These are phyloP conservation scores for Sinocyclocheilus rhinocerous DNA, from an alignment of 2,113 vertebrate species.

Conservation along the genomic window DNA sequence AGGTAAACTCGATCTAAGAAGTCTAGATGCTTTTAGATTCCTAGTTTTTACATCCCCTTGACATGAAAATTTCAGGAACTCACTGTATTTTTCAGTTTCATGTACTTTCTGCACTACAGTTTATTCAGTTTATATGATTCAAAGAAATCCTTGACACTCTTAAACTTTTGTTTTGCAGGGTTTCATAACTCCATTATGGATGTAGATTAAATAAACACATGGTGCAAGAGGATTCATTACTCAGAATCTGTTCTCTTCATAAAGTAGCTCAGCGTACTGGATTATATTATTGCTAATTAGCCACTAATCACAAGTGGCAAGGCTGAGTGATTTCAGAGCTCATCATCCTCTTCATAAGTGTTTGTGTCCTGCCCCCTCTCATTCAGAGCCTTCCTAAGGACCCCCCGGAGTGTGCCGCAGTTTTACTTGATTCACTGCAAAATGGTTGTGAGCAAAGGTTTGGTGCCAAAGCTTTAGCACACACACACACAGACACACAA, in stretches of 20 bases:
- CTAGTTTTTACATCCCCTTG: too few species aligned
- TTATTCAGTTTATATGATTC: neutral
- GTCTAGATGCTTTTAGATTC: too few species aligned
- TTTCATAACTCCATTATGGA: constrained; percentile 17
- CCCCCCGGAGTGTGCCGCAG: neutral
- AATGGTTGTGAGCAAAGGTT: constrained; percentile 13
- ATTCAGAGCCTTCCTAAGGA: constrained; percentile 6
- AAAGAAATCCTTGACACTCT: neutral
- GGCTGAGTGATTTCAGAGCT: constrained; percentile 40
- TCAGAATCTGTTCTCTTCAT: neutral
- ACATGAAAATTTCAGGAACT: too few species aligned
- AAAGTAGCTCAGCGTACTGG: neutral
- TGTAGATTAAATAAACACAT: constrained; percentile 32
- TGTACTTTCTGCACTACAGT: too few species aligned
- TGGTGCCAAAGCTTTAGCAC: neutral
- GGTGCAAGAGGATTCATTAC: constrained; percentile 18
- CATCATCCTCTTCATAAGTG: constrained; percentile 45
- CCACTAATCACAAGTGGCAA: constrained; percentile 37
- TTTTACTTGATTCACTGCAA: constrained; percentile 40
- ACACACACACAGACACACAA: too few species aligned
- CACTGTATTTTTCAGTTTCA: too few species aligned
- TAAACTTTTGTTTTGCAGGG: neutral
- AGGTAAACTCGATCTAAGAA: neutral
- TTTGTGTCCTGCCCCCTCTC: constrained; percentile 26
- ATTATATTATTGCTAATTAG: constrained; percentile 46